These are phyloP conservation scores for Arnoldichthys spilopterus DNA, from an alignment of 2,797 vertebrate species.

Conservation along the genomic window DNA sequence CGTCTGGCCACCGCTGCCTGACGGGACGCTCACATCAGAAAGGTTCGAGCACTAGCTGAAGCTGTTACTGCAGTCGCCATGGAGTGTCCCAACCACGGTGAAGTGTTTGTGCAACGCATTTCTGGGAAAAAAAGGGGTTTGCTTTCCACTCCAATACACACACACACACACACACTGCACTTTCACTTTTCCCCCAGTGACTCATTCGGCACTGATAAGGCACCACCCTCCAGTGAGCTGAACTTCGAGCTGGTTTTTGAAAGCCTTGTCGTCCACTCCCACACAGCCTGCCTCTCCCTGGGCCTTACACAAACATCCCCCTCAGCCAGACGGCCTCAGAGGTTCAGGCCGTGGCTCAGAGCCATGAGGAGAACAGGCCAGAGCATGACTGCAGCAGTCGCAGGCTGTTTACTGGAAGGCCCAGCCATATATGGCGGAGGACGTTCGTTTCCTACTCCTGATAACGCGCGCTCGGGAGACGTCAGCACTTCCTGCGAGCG, in stretches of 20 bases:
- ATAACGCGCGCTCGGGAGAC: not conserved
- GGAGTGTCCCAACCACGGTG: not conserved
- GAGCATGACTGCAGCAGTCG: not conserved
- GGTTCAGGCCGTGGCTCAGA: constrained; percentile 9
- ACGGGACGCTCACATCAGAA: too few relatives aligned
- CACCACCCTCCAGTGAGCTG: constrained; percentile 1
- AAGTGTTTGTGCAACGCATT: not conserved
- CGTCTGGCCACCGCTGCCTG: not conserved
- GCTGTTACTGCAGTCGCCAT: too few relatives aligned
- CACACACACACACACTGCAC: not conserved
- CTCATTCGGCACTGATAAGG: constrained; percentile 1
- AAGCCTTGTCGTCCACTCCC: not conserved
- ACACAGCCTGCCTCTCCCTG: not conserved
- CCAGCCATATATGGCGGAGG: constrained; percentile 25
- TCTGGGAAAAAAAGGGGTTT: not conserved
- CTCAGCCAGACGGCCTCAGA: constrained; percentile 7
- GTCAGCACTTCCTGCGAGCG: constrained; percentile 20
- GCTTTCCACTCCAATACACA: not conserved
- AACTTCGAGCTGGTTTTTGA: constrained; percentile 42
- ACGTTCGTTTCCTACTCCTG: not conserved
- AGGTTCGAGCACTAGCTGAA: too few relatives aligned
- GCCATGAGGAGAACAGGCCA: constrained; percentile 28
- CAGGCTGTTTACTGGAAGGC: not conserved
- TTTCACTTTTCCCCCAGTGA: constrained; percentile 17
- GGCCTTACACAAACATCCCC: constrained; percentile 9